phyloP scores from a whole-genome alignment of 2,797 vertebrate genomes.

The Acipenser ruthenus region DNA sequence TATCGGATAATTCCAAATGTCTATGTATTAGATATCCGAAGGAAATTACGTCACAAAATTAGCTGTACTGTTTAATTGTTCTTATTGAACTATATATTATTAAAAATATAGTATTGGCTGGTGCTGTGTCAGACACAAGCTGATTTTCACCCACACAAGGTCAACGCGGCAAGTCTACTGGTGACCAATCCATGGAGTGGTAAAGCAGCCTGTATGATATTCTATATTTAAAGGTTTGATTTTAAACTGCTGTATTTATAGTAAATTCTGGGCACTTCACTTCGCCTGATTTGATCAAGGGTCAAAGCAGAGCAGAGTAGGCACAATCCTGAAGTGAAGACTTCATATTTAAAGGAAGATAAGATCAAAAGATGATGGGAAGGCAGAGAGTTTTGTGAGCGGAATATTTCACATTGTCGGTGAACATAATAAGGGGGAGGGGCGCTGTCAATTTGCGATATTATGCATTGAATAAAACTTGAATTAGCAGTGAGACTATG shows the following conservation, averaged over 20 bases:
- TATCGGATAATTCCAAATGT: no score
- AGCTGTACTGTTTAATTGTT: no score
- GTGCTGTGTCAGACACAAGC: no score
- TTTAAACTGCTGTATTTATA: not conserved
- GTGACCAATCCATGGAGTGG: no score
- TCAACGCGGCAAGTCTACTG: no score
- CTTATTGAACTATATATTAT: no score
- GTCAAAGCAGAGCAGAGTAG: conserved; percentile 7
- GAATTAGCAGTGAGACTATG: no score
- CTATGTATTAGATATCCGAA: no score
- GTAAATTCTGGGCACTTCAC: conserved; percentile 4
- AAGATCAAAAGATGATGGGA: conserved; percentile 9
- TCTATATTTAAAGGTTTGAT: not conserved
- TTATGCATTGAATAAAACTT: not conserved
- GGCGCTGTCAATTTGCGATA: not conserved
- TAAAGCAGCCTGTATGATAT: not conserved
- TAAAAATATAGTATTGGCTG: no score
- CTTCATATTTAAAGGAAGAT: conserved; percentile 14
- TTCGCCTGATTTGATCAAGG: conserved; percentile 14
- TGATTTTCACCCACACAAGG: no score
- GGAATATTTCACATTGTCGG: conserved; percentile 8
- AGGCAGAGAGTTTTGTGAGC: conserved; percentile 8
- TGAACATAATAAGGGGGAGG: not conserved
- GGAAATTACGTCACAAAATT: no score
- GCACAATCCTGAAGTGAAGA: conserved; percentile 12